Evolutionary conservation across 2,888 invertebrate genomes (phyloP).

Genomic region (Pheosia tremula): DNA sequence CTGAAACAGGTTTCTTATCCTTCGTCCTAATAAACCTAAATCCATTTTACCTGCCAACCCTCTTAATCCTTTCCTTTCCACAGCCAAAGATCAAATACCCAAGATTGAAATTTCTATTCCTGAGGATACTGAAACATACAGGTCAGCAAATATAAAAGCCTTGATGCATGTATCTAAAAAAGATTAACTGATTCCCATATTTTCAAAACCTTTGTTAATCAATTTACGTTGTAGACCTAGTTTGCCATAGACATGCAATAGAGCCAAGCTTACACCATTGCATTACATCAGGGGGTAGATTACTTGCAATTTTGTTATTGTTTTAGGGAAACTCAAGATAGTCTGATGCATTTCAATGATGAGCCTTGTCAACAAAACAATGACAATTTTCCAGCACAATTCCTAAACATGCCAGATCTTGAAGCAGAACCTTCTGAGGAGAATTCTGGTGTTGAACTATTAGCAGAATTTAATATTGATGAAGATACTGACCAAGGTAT

Average conservation of each 20-base stretch:
- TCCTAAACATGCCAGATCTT: constrained; percentile 74
- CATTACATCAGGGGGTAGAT: too few species aligned
- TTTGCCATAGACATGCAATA: too few species aligned
- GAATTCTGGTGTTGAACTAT: constrained; percentile 59
- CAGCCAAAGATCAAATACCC: constrained; percentile 28
- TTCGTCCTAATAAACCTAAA: constrained; percentile 22
- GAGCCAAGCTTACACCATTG: too few species aligned
- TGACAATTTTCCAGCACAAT: constrained; percentile 62
- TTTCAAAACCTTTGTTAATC: neutral
- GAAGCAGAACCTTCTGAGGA: constrained; percentile 55
- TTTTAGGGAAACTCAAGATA: constrained; percentile 60
- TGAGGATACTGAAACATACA: constrained; percentile 24
- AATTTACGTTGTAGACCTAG: too few species aligned
- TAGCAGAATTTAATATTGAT: constrained; percentile 72
- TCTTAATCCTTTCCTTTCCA: constrained; percentile 38
- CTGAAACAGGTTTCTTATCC: constrained; percentile 57
- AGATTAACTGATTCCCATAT: neutral
- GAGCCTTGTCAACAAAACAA: constrained; percentile 56
- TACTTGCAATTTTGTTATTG: neutral
- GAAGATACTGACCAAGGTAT: constrained; percentile 62
- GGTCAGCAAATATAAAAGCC: constrained; percentile 10
- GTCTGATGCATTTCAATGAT: constrained; percentile 59
- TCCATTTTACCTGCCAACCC: constrained; percentile 30
- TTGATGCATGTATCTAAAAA: neutral
- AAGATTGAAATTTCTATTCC: constrained; percentile 27